Conservation (phyloP, 1,140 invertebrate species). For the Ceratina japonica region DNA sequence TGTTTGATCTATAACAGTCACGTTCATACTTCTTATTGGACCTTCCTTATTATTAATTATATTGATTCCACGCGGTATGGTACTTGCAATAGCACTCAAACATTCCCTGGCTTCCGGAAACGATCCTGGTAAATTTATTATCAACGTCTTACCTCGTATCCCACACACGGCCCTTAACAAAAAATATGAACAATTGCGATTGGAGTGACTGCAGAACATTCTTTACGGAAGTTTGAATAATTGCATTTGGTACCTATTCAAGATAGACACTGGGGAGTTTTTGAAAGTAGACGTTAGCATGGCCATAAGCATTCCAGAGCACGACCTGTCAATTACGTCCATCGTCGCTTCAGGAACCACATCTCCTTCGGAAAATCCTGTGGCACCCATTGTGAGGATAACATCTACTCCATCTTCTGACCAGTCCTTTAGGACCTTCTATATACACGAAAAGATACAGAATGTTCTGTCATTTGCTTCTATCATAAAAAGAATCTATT, state of each 20-base stretch:
- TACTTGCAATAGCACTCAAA: conserved; percentile 84
- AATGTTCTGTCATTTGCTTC: too few relatives aligned
- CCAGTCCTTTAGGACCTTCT: conserved; percentile 83
- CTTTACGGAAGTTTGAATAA: neutral
- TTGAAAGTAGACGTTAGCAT: conserved; percentile 89
- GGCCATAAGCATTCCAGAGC: conserved; percentile 84
- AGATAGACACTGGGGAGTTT: conserved; percentile 91
- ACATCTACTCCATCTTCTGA: conserved; percentile 83
- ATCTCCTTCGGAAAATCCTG: conserved; percentile 93
- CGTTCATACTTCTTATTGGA: conserved; percentile 80
- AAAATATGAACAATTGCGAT: neutral
- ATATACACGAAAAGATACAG: neutral
- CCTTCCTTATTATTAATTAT: conserved; percentile 83
- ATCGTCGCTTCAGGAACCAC: conserved; percentile 96
- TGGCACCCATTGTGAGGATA: conserved; percentile 96
- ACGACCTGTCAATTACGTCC: conserved; percentile 89
- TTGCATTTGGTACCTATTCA: conserved; percentile 83
- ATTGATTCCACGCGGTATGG: conserved; percentile 91
- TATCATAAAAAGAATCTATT: too few relatives aligned
- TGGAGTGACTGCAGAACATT: neutral
- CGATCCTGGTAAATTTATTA: conserved; percentile 97
- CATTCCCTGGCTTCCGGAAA: conserved; percentile 91
- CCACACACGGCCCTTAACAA: conserved; percentile 85
- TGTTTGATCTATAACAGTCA: conserved; percentile 73
- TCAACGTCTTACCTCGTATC: conserved; percentile 89